phyloP scores from a whole-genome alignment of 2,113 vertebrate genomes.

The Ptilonorhynchus violaceus region DNA sequence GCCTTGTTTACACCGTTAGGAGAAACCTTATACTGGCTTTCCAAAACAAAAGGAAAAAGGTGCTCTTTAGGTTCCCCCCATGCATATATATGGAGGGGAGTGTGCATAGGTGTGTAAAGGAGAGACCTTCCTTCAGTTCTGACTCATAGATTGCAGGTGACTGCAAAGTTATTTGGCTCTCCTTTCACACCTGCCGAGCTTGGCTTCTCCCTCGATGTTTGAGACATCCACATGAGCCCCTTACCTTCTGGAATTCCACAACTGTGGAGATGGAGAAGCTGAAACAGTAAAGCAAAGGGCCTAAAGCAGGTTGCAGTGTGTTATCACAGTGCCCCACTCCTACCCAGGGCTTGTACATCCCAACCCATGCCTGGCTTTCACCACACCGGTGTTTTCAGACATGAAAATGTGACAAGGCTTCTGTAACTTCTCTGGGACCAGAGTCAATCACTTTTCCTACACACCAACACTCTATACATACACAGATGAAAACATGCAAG shows the following conservation, averaged over 20 bases:
- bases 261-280: not conserved
- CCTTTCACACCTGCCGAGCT: not conserved
- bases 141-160: not conserved
- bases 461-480: not conserved
- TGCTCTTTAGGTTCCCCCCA: not conserved
- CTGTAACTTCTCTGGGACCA: not conserved
- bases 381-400: not conserved
- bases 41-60: not conserved
- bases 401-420: not conserved
- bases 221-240: not conserved
- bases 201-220: not conserved
- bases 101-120: not conserved
- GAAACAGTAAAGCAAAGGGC: not conserved
- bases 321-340: not conserved
- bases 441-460: not conserved
- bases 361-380: not conserved
- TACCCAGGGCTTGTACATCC: not conserved
- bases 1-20: not conserved
- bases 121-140: not conserved
- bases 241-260: not conserved
- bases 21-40: not conserved
- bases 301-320: not conserved
- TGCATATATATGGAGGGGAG: fast-evolving
- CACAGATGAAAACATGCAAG: not conserved
- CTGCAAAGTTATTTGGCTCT: not conserved